These are phyloP conservation scores for Epizoanthus scotinus DNA, from an alignment of 92 coral and sea anemone species.

Conservation along the genomic window DNA sequence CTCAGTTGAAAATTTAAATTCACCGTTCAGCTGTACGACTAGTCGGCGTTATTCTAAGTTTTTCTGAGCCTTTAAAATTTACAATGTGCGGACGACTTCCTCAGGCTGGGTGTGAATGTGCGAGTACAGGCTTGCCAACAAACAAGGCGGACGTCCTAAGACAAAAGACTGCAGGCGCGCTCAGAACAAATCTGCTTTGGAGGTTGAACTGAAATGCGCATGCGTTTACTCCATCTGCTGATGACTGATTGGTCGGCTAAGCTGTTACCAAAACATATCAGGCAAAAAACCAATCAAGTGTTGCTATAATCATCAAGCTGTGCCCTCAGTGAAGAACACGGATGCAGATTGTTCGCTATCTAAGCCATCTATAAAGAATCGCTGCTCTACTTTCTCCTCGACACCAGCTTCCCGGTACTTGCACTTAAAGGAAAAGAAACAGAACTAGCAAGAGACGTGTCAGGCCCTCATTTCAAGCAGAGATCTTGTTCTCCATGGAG, in stretches of 20 bases:
- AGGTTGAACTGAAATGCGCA: constrained; percentile 28
- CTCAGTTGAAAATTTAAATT: constrained; percentile 9
- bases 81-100: not conserved
- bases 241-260: constrained; percentile 84
- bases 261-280: constrained; percentile 88
- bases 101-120: not conserved
- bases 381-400: constrained; percentile 30
- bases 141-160: not conserved
- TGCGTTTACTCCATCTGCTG: constrained; percentile 33
- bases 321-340: constrained; percentile 78
- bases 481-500: constrained; percentile 58
- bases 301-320: constrained; percentile 87
- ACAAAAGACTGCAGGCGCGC: constrained; percentile 14
- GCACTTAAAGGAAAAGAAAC: constrained; percentile 42
- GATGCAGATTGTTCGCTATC: constrained; percentile 55
- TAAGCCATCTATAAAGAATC: constrained; percentile 36
- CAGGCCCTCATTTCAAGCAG: constrained; percentile 45
- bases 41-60: not conserved
- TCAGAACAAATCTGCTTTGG: constrained; percentile 38
- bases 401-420: constrained; percentile 48
- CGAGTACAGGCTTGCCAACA: not conserved
- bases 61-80: too few species aligned
- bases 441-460: not conserved
- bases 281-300: constrained; percentile 87
- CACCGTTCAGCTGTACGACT: constrained; percentile 8